Base-by-base conservation (phyloP, 2,113 vertebrate genomes). In the Sula dactylatra region DNA sequence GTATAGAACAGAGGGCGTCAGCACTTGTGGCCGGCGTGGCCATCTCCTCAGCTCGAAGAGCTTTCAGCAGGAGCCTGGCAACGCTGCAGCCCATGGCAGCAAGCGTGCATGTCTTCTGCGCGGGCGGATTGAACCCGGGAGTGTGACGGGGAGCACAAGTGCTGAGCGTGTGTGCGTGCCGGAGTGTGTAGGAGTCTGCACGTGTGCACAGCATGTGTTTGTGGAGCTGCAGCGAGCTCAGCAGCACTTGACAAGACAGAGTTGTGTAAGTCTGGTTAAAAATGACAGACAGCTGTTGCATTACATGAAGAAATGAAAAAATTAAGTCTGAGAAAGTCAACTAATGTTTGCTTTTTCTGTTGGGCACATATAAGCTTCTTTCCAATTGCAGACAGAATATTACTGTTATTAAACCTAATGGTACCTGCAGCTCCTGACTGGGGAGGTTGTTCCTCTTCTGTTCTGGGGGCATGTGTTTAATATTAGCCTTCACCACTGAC, bases 191-290 rank as follows among this genome's bases (percentile, higher is more conserved):
- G 97, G 97, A 93, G 91, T 38, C 62, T 13, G 74, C 97, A 94
- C 82, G 79, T 94, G 95, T 89, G 97, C 82, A 32, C 82, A 67
- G 84, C 96, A 88, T 67, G 93, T 94, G 96, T 31, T 34, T 20
- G 4, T 8, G 71, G 91, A 90, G 78, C 91, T 73, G 89, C 84
- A 82, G 56, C 1, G 7, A 49, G 90, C 92, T 87, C 88, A 52
- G 77, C 56, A 67, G 91, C 58, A 10, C 89, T 67, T 32, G 5
- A 34, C 55, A 85, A 73, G 69, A 56, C 6, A 0, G 19, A 82
- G 52, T 9, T 47, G 54, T 66, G 49, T 62, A 44, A 80, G 58
- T 26, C 74, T 95, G 74, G 67, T 88, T 81, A 85, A 73, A 91
- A 92, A 91, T 5, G n/a, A 82, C 67, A 82, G 78, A 89, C 91